Percentiles rank a stretch among this genome's conserved stretches.
Conservation (phyloP, 2,797 vertebrate genomes). For the Nyctibius grandis region DNA sequence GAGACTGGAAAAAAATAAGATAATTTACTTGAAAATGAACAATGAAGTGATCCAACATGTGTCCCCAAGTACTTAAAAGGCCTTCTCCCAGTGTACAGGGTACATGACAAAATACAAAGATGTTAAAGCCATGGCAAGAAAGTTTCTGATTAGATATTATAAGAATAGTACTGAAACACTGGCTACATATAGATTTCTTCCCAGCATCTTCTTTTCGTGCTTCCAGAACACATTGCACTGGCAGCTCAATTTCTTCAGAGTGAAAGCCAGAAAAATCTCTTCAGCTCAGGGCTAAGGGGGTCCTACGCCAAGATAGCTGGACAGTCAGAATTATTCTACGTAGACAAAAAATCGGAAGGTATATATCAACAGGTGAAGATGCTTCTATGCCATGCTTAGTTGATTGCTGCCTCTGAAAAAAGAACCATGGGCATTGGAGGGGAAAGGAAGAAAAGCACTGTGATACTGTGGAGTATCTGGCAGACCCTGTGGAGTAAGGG, state of each 20-base stretch:
- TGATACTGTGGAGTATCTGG: background rate
- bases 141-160: background rate
- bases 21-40: background rate
- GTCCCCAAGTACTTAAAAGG: background rate
- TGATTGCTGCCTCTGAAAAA: background rate
- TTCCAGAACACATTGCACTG: background rate
- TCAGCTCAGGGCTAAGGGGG: background rate
- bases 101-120: background rate
- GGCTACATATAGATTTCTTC: background rate
- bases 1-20: background rate
- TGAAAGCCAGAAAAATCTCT: background rate
- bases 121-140: background rate
- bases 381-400: background rate
- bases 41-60: background rate
- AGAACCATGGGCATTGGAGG: rapidly evolving
- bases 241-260: background rate
- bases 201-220: background rate
- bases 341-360: background rate
- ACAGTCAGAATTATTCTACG: background rate
- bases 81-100: background rate
- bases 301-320: background rate
- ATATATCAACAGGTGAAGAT: background rate
- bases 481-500: background rate
- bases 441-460: background rate
- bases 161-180: background rate